Evolutionary conservation across 2,888 invertebrate species (phyloP), one percentile per base, ranked within the genome.

Genomic region (Halocaridina rubra): DNA sequence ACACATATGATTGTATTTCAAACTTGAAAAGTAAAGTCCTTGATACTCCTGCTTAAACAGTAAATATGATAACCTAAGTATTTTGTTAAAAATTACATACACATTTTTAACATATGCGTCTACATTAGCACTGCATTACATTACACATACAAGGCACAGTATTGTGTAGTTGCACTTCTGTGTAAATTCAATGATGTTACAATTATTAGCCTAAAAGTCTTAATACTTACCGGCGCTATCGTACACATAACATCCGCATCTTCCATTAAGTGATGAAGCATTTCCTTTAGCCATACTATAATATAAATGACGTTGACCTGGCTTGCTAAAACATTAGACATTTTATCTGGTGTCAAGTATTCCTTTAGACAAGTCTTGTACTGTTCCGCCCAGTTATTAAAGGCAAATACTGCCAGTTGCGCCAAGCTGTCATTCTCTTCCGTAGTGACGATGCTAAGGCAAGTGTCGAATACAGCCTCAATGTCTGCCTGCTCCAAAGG

Each of bases 241-340:
- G 69, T 75, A 29, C 46, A 27, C 33, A 82, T 69, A 29, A 61
- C 27, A 69, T 79, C 79, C n/a, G 75, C 33, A 69, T 86, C 82
- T 30, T 81, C 71, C 1, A 29, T 29, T 29, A 86, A 46, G 57
- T 77, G 78, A 32, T 67, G 46, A 10, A 86, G 72, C 0, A 59
- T 79, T 69, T 86, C 86, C 59, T 79, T 86, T 33, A 86, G 33
- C 82, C 82, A 86, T n/a, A 24, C 71, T 8, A 86, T 53, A 8
- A 86, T 24, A 19, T 79, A 30, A 13, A 67, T 69, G 33, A 46
- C 74, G 33, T 82, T 86, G 16, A 59, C 57, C 22, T 59, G 46
- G 39, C 67, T 24, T 5, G 53, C 29, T 4, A 86, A 29, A 19
- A 79, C 33, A 33, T 57, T 33, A 1, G 79, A 64, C 24, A 86